Conservation (phyloP, 2,888 invertebrate genomes). For the Dryadula phaetusa region DNA sequence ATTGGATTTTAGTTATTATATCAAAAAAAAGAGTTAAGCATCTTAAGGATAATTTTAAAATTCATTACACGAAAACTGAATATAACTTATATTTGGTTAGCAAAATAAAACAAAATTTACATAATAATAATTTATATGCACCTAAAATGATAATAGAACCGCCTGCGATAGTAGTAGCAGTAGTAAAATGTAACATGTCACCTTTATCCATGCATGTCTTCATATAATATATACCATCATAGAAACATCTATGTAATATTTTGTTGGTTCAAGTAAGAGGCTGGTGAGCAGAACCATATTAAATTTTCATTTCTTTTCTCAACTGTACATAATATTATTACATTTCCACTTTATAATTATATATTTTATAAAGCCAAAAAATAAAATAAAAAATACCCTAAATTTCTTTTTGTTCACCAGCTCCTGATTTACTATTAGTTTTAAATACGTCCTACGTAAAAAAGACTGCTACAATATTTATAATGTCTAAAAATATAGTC, state of each 20-base stretch:
- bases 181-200: not conserved
- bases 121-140: too few relatives aligned
- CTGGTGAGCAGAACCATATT: slow-evolving; percentile 5
- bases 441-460: slow-evolving; percentile 3
- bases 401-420: not conserved
- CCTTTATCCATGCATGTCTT: not conserved
- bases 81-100: not conserved
- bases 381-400: too few relatives aligned
- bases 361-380: not conserved
- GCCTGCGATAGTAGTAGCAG: too few relatives aligned
- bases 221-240: not conserved
- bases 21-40: too few relatives aligned
- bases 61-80: too few relatives aligned
- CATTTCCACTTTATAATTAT: not conserved
- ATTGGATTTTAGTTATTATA: too few relatives aligned
- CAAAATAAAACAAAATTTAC: too few relatives aligned
- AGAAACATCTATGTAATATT: not conserved
- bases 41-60: too few relatives aligned
- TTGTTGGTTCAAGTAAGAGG: not conserved
- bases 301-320: not conserved
- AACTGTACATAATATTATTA: not conserved
- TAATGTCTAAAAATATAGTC: slow-evolving; percentile 43
- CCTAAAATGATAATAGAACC: too few relatives aligned
- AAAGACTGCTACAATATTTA: slow-evolving; percentile 24
- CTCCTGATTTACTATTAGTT: not conserved